These are phyloP conservation scores for Tiliacea aurago DNA, from an alignment of 2,888 invertebrate genomes.

Conservation along the genomic window DNA sequence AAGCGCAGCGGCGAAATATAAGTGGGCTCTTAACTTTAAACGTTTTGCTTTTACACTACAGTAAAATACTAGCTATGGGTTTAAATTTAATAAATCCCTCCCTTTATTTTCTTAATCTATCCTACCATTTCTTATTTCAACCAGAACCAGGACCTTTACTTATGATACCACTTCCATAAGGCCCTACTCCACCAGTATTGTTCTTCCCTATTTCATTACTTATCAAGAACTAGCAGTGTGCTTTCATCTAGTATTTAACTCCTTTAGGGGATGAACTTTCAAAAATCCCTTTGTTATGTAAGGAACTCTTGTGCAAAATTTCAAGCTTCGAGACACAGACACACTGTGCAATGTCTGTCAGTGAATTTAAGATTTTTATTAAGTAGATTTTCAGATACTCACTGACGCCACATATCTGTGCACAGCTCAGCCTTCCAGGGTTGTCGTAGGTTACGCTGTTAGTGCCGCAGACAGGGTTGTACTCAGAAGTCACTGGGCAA, in stretches of 20 bases:
- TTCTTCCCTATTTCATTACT: neutral
- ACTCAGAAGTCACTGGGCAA: slow-evolving; percentile 72
- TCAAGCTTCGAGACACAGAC: neutral
- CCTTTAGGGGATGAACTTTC: neutral
- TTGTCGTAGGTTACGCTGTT: slow-evolving; percentile 78
- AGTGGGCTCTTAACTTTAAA: too few species aligned
- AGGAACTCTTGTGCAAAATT: neutral
- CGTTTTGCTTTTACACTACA: neutral
- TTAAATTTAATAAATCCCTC: neutral
- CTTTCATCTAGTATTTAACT: neutral
- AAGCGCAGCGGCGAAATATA: too few species aligned
- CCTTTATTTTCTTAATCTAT: neutral
- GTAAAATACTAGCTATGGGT: neutral
- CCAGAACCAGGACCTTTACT: neutral
- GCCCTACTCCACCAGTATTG: too few species aligned
- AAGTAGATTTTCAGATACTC: slow-evolving; percentile 36
- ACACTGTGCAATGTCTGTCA: too few species aligned
- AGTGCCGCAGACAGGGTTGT: slow-evolving; percentile 84
- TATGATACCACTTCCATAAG: neutral
- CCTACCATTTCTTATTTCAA: too few species aligned
- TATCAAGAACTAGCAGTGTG: neutral
- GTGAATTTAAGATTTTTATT: neutral
- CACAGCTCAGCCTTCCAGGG: slow-evolving; percentile 77
- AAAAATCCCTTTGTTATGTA: neutral
- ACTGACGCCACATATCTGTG: slow-evolving; percentile 77